Evolutionary conservation across 2,888 invertebrate genomes (phyloP), one percentile per base, ranked within the genome.

Genomic region (Latheticus oryzae): DNA sequence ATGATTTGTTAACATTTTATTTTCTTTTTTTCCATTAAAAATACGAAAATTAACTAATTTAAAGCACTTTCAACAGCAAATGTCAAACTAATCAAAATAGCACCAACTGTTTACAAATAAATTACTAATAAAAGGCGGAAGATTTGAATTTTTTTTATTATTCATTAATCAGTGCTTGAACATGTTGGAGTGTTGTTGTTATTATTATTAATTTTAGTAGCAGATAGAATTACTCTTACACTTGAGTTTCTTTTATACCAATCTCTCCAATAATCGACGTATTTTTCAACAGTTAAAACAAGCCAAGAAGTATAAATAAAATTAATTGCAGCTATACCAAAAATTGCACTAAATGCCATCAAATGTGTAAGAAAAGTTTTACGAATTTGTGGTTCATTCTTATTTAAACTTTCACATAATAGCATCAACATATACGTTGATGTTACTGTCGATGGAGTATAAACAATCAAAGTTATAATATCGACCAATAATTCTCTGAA

Each of bases 371-470:
- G 65, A 15, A 75, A 37, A 19, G 69, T 69, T 35, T 72, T 71
- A 2, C 60, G 61, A 24, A 66, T 54, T 21, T 72, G 68, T 17
- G 68, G 56, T 37, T 70, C 72, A 8, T 70, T 62, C 63, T 75
- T 76, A 1, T 74, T 68, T 13, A 78, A 62, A 24, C 70, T 67
- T 58, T 80, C 79, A 42, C 78, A 78, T n/a, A 79, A 66, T 24
- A 77, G 55, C 73, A 79, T 74, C 37, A 79, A 68, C 67, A 79
- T 72, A 61, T 80, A 80, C 1, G 79, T 79, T 1, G 79, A 76
- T 2, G 73, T 68, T n/a, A 79, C 65, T 2, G 83, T 81, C 17
- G 83, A 74, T 1, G 84, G 83, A 0, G 83, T 83, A 61, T 84
- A 80, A 11, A 83, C 57, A 15, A 77, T 58, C 64, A 83, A 81